Base-by-base conservation (phyloP, 1,140 invertebrate species). In the Cryptotermes secundus region DNA sequence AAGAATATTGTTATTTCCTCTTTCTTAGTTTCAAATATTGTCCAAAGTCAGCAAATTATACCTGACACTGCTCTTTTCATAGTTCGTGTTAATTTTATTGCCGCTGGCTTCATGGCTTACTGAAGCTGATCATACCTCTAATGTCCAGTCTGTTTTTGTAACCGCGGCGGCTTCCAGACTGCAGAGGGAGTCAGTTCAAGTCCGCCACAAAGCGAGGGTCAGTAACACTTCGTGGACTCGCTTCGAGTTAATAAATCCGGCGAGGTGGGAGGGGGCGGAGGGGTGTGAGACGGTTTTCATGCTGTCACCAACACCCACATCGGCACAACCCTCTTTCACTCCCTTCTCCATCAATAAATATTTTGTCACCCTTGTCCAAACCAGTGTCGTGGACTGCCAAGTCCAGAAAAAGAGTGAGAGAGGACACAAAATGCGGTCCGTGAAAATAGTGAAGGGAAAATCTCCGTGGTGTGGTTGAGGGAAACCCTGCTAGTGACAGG, bases 351-450 rank as follows among this genome's bases (percentile, higher is more conserved):
- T 87, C 86, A 87, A 87, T 87, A 87, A 87, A 87, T 87, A 87
- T 87, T 87, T 87, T 86, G 87, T 81, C 87, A 87, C 86, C 86
- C 86, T 87, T 87, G 86, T 87, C 86, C 86, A 85, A 83, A 72
- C 59, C 59, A 72, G 59, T 72, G 59, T 31, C n/a, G 59, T 72
- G 59, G 84, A n/a, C 84, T 84, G 84, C 84, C 84, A 84, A 84
- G 84, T 84, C 81, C 84, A 84, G 83, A 82, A 59, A 53, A 45
- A 38, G 80, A 38, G 42, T 4, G 81, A 59, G 81, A 82, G 81
- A 24, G 59, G 7, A 72, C 59, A 72, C 59, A 72, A 72, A 72
- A 72, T 72, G 59, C 59, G 31, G 59, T 72, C 59, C 59, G 59
- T 72, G 59, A 72, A 72, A 72, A 72, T 72, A 72, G 59, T 72